phyloP scores from a whole-genome alignment of 37 sponge, comb jelly and placozoan genomes.

The Oscarella lobularis region DNA sequence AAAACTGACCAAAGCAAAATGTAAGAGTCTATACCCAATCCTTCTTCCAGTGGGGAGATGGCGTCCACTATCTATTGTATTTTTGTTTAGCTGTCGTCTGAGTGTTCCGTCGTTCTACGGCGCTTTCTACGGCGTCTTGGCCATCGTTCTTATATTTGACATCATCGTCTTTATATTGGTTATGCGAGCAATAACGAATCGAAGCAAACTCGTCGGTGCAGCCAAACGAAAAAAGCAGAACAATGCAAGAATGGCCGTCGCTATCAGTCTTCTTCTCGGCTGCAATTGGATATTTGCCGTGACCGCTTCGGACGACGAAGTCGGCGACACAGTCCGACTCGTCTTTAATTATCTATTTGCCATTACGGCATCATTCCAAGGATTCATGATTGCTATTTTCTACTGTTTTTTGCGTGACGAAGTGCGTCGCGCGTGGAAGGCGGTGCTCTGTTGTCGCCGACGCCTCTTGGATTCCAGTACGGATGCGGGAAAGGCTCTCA shows the following conservation, averaged over 20 bases:
- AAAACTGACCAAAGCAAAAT: too few species aligned
- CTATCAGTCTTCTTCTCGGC: not conserved
- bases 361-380: slow-evolving; percentile 26
- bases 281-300: not conserved
- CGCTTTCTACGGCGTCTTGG: not conserved
- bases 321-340: not conserved
- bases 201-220: not conserved
- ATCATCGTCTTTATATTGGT: not conserved
- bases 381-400: slow-evolving; percentile 45
- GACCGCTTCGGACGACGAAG: not conserved
- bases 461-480: too few species aligned
- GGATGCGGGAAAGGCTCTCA: too few species aligned
- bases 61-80: too few species aligned
- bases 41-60: too few species aligned
- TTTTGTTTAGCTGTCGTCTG: not conserved
- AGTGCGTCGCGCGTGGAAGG: slow-evolving; percentile 13
- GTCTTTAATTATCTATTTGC: not conserved
- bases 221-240: not conserved
- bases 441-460: too few species aligned
- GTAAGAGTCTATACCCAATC: too few species aligned
- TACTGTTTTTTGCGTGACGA: slow-evolving; percentile 60
- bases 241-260: not conserved
- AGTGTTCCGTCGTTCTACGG: not conserved
- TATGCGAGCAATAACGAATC: not conserved
- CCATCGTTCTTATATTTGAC: not conserved